Percentiles rank a stretch among this genome's conserved stretches.
Conservation (phyloP, 2,888 invertebrate species). For the Parnassius orleans region DNA sequence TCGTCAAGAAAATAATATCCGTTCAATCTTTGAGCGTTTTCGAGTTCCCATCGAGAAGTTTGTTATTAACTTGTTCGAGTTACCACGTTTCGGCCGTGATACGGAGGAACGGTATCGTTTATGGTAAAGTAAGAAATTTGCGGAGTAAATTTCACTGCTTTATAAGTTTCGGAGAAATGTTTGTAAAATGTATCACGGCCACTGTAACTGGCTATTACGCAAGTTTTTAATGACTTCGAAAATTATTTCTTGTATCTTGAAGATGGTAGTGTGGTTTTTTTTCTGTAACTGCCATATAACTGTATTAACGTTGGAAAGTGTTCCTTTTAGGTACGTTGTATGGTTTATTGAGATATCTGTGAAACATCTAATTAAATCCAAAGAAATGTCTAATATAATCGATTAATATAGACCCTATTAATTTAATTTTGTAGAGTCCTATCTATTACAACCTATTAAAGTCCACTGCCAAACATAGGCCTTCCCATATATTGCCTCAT, state of each 20-base stretch:
- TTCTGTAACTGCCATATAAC: neutral
- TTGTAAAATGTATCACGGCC: conserved; percentile 20
- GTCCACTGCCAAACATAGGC: too few species aligned
- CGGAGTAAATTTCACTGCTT: conserved; percentile 27
- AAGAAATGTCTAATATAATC: too few species aligned
- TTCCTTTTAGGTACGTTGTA: too few species aligned
- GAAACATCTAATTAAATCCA: too few species aligned
- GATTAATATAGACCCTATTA: too few species aligned
- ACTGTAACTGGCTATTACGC: conserved; percentile 2
- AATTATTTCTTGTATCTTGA: neutral
- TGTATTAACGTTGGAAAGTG: too few species aligned
- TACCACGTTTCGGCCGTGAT: conserved; percentile 27
- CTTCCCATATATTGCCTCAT: too few species aligned
- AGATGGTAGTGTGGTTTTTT: neutral
- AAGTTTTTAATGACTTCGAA: conserved; percentile 7
- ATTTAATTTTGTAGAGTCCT: too few species aligned
- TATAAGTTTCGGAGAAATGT: conserved; percentile 29
- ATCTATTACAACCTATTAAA: too few species aligned
- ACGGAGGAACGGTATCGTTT: conserved; percentile 34
- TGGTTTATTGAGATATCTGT: too few species aligned
- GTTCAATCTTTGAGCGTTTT: conserved; percentile 39
- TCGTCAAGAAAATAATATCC: conserved; percentile 46
- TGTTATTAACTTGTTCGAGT: conserved; percentile 36
- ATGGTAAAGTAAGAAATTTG: conserved; percentile 35
- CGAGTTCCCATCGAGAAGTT: conserved; percentile 36